Base-by-base conservation (phyloP, 2,888 invertebrate species). In the Nemotelus pantherinus region DNA sequence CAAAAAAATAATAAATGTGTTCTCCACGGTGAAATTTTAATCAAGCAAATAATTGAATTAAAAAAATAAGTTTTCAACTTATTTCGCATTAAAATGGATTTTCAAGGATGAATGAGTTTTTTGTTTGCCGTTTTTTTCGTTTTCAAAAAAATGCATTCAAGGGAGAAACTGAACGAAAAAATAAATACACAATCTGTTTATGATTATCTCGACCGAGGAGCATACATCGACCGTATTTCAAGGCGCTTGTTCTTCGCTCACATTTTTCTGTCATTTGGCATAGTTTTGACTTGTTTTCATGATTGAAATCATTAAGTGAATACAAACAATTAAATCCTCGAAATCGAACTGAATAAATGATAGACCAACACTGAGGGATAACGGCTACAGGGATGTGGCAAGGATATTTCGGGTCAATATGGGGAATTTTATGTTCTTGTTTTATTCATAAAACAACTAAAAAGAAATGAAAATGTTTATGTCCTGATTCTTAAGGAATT, bases 351-450 rank as follows among this genome's bases (percentile, higher is more conserved):
- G 77, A 78, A 74, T 71, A 86, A 85, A 86, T 86, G 87, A 87
- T 86, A 86, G 87, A 86, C 85, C 75, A 81, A 74, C 87, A 86
- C 87, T 87, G 86, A 86, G 86, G 86, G 86, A 87, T 68, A 82
- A 83, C 86, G 85, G 85, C 84, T 77, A 58, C 80, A 79, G 82
- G 63, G 80, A 76, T 78, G 76, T 64, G 71, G 58, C 65, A 57
- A 58, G 70, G 70, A 71, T 6, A 9, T 50, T 10, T 48, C 44
- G 41, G 68, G 55, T 64, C 43, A n/a, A 47, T 43, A 55, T 9
- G 53, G 53, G 68, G 47, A n/a, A 47, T 65, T 76, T 57, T 68
- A 65, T n/a, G 50, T 48, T 68, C 70, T 25, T 25, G 41, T 74
- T 67, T 47, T 53, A 47, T 65, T 39, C 65, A 74, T 60, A 43